These are phyloP conservation scores for Mus musculus DNA, from an alignment of 2,113 vertebrate genomes.

Conservation along the genomic window GRCm39 chr8:114966501-114967000, in stretches of 20 bases:
- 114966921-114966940: no score
- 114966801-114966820: not conserved
- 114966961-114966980: no score
- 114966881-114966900: not conserved
- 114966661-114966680: not conserved
- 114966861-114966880: not conserved
- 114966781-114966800: not conserved
- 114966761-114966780: not conserved
- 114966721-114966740: not conserved
- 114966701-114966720: not conserved
- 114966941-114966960: no score
- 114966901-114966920: accelerated
- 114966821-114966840: not conserved
- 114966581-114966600: not conserved
- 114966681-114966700: not conserved
- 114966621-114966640: not conserved
- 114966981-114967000: not conserved
- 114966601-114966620: not conserved
- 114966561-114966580: not conserved
- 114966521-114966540: not conserved
- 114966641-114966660: not conserved
- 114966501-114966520: not conserved
- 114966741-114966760: not conserved
- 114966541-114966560: not conserved
- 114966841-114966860: not conserved